Conservation (phyloP, 2,113 vertebrate species). For the Mesoclemmys tuberculata region DNA sequence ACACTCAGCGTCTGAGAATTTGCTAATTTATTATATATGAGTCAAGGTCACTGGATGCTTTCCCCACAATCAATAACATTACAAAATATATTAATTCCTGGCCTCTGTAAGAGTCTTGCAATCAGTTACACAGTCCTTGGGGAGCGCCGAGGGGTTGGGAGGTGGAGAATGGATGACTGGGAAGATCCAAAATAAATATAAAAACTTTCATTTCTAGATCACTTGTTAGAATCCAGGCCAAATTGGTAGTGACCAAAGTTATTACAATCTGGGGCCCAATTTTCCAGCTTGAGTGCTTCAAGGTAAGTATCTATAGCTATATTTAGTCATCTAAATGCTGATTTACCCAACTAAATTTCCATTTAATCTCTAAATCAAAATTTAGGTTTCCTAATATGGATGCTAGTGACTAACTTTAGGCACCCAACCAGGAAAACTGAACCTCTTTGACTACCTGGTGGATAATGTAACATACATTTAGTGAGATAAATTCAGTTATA, state of each 20-base stretch:
- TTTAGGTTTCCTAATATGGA: background rate
- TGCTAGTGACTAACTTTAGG: fast-evolving
- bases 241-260: background rate
- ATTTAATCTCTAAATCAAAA: background rate
- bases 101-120: background rate
- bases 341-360: slow-evolving; percentile 1
- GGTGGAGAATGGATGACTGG: background rate
- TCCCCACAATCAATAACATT: background rate
- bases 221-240: background rate
- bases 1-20: background rate
- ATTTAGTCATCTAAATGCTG: background rate
- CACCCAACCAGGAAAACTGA: background rate
- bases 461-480: background rate
- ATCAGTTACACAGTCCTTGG: background rate
- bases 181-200: background rate
- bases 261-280: background rate
- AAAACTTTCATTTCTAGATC: background rate
- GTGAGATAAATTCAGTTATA: background rate
- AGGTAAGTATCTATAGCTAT: background rate
- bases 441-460: background rate
- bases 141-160: background rate
- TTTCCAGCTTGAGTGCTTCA: background rate
- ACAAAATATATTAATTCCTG: slow-evolving; percentile 39
- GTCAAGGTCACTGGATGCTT: slow-evolving; percentile 22
- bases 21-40: slow-evolving; percentile 17